A percentile compares a stretch with the other conserved stretches of the same genome.
These are phyloP conservation scores for Cossypha dichroa DNA, from an alignment of 2,797 vertebrate species.

Conservation along the genomic window DNA sequence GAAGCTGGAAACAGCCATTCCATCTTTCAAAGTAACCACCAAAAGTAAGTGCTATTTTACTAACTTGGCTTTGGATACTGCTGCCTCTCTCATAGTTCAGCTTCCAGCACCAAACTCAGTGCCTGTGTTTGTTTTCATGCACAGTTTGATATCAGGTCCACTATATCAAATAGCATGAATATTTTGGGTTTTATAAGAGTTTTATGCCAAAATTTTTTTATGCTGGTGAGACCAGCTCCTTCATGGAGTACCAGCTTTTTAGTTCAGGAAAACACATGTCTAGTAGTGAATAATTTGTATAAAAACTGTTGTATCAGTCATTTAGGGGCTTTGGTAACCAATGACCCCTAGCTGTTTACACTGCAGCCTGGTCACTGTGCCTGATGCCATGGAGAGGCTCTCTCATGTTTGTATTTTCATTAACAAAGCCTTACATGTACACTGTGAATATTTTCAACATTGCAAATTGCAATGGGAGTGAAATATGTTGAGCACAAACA, in stretches of 20 bases:
- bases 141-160: not conserved
- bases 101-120: not conserved
- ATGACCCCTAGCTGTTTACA: not conserved
- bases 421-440: not conserved
- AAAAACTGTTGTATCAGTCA: not conserved
- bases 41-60: not conserved
- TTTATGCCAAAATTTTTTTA: not conserved
- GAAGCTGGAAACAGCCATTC: not conserved
- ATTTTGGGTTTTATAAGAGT: not conserved
- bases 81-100: not conserved
- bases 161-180: not conserved
- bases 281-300: not conserved
- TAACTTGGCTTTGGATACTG: not conserved
- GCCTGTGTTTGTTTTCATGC: not conserved
- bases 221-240: not conserved
- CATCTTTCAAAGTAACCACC: not conserved
- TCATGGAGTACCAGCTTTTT: not conserved
- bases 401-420: not conserved
- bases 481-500: not conserved
- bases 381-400: not conserved
- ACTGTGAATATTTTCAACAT: not conserved
- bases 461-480: not conserved
- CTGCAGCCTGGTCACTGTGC: not conserved
- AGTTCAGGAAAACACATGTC: not conserved
- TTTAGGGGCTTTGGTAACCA: rapidly evolving